Base-by-base conservation (phyloP, 2,888 invertebrate genomes). In the Heliconius sara region DNA sequence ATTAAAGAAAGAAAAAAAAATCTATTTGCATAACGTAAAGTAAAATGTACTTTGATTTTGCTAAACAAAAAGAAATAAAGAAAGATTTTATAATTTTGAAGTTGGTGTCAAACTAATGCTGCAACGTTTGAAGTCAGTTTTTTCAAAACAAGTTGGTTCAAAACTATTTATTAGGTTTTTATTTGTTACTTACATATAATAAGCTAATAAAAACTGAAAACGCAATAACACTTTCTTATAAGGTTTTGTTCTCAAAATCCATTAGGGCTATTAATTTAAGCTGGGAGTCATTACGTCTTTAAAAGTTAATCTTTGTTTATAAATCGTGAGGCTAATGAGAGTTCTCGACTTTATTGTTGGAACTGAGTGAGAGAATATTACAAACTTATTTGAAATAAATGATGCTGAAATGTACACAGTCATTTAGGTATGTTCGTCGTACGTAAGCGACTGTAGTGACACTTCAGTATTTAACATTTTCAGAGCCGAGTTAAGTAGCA, bases 241-340 rank as follows among this genome's bases (percentile, higher is more conserved):
- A 78, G 39, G 34, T 66, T 66, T 39, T 78, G 39, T 73, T 78
- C 66, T 67, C 22, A 39, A 80, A 73, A 74, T 72, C 73, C 75
- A 79, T 81, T 80, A 81, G 71, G 67, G 80, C 80, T 83, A 84
- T 84, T 84, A 83, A 84, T 83, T 83, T 80, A 76, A 76, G 47
- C 77, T 77, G 83, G 80, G 82, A 84, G 83, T 83, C 85, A 84
- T 86, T 86, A 83, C 84, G 83, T 83, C 80, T 85, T 85, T 83
- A 85, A 86, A 86, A 85, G 85, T 87, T 86, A 82, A 83, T 83
- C 84, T 84, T 80, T 87, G 88, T 87, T 88, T 88, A 86, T 88
- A 86, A 88, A 87, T 87, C 87, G 85, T 85, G 84, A 80, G 87
- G 86, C 85, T 89, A 88, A 89, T 87, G 89, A 87, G 89, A 86